These are phyloP conservation scores for Isoperla grammatica DNA, from an alignment of 2,888 invertebrate genomes.

Conservation along the genomic window DNA sequence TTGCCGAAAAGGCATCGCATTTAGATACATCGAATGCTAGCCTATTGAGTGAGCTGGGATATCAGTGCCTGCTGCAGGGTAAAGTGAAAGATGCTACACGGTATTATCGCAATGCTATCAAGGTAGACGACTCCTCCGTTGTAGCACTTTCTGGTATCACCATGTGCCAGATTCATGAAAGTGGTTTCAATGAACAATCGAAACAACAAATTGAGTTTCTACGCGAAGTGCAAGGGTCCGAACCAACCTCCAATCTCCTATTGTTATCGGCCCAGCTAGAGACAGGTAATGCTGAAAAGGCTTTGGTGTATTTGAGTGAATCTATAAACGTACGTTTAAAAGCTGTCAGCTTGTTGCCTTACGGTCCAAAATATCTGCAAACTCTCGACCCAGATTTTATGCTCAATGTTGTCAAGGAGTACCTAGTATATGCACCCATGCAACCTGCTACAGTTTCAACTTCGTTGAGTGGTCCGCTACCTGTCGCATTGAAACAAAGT, in stretches of 20 bases:
- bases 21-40: conserved; percentile 62
- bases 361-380: conserved; percentile 68
- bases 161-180: conserved; percentile 71
- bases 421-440: conserved; percentile 58
- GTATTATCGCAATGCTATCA: conserved; percentile 74
- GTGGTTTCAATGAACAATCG: conserved; percentile 65
- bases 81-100: conserved; percentile 72
- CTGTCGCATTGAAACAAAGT: conserved; percentile 52
- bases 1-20: conserved; percentile 74
- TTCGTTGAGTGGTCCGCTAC: conserved; percentile 42
- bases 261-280: conserved; percentile 63
- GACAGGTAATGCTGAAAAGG: conserved; percentile 49
- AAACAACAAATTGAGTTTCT: conserved; percentile 83
- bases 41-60: conserved; percentile 75
- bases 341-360: conserved; percentile 51
- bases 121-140: conserved; percentile 77
- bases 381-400: conserved; percentile 82
- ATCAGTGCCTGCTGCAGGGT: conserved; percentile 67
- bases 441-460: conserved; percentile 43
- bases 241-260: conserved; percentile 60
- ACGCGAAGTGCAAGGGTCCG: conserved; percentile 68
- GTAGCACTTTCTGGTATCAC: conserved; percentile 76
- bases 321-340: conserved; percentile 54
- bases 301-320: conserved; percentile 55
- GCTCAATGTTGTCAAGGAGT: conserved; percentile 68